Conservation (phyloP, 2,888 invertebrate species). For the Deilephila elpenor region DNA sequence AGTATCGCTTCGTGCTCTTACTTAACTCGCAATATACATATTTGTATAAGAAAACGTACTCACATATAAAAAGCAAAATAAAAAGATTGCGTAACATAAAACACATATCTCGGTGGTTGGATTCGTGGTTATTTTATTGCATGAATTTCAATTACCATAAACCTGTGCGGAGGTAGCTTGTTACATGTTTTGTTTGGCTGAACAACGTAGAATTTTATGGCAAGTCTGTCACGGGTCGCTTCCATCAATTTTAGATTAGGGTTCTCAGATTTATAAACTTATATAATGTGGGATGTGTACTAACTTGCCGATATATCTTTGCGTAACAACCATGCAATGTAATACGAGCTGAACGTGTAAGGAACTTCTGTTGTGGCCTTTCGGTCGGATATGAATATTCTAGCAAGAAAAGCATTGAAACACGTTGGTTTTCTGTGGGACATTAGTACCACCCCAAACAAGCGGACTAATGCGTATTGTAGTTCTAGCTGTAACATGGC, state of each 20-base stretch:
- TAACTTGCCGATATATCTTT: too few species aligned
- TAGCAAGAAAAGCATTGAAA: too few species aligned
- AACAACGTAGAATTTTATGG: constrained; percentile 19
- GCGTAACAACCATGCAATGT: too few species aligned
- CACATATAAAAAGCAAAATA: constrained; percentile 14
- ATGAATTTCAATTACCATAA: constrained; percentile 23
- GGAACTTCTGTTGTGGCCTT: too few species aligned
- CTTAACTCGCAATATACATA: neutral
- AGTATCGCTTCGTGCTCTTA: neutral
- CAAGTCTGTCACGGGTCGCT: constrained; percentile 1
- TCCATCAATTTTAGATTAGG: neutral
- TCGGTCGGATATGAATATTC: too few species aligned
- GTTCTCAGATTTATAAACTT: neutral
- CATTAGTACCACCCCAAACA: too few species aligned
- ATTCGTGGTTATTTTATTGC: constrained; percentile 17
- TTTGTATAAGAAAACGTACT: neutral
- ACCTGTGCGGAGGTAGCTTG: neutral
- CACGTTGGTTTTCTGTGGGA: too few species aligned
- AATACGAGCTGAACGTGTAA: too few species aligned
- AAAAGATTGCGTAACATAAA: constrained; percentile 10
- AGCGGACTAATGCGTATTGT: too few species aligned
- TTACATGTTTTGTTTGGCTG: constrained; percentile 4
- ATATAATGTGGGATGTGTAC: neutral
- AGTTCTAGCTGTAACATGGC: too few species aligned
- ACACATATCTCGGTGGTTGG: constrained; percentile 12